These are phyloP conservation scores for Synchiropus splendidus DNA, from an alignment of 2,113 vertebrate genomes.

Conservation along the genomic window DNA sequence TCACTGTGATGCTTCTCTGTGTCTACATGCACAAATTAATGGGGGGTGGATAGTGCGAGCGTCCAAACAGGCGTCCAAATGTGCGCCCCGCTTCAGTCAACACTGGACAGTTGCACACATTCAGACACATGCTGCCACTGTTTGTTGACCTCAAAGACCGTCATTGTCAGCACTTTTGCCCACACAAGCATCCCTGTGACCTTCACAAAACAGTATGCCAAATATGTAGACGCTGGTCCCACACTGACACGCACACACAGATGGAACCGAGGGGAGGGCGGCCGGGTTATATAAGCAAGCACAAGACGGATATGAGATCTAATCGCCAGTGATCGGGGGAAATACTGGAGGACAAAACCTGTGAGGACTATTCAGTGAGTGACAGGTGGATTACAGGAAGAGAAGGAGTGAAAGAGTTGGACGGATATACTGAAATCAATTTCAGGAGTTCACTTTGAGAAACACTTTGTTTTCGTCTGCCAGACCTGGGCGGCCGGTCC, in stretches of 20 bases:
- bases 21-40: constrained; percentile 46
- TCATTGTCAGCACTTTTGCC: constrained; percentile 50
- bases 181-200: constrained; percentile 38
- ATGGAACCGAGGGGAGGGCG: constrained; percentile 32
- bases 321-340: constrained; percentile 26
- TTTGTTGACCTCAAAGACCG: constrained; percentile 58
- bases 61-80: constrained; percentile 53
- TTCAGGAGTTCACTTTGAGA: constrained; percentile 32
- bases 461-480: constrained; percentile 16
- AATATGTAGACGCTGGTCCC: constrained; percentile 58
- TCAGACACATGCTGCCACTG: constrained; percentile 46
- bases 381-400: neutral
- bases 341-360: constrained; percentile 15
- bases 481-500: constrained; percentile 9
- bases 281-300: constrained; percentile 57
- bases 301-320: constrained; percentile 22
- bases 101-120: constrained; percentile 52
- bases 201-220: constrained; percentile 66
- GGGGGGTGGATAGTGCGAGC: constrained; percentile 46
- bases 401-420: constrained; percentile 7
- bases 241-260: constrained; percentile 35
- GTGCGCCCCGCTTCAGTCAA: constrained; percentile 51
- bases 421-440: constrained; percentile 32
- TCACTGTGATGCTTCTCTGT: constrained; percentile 44
- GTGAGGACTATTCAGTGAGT: constrained; percentile 20